Evolutionary conservation across 2,888 invertebrate genomes (phyloP).

Genomic region (Lysandra bellargus): DNA sequence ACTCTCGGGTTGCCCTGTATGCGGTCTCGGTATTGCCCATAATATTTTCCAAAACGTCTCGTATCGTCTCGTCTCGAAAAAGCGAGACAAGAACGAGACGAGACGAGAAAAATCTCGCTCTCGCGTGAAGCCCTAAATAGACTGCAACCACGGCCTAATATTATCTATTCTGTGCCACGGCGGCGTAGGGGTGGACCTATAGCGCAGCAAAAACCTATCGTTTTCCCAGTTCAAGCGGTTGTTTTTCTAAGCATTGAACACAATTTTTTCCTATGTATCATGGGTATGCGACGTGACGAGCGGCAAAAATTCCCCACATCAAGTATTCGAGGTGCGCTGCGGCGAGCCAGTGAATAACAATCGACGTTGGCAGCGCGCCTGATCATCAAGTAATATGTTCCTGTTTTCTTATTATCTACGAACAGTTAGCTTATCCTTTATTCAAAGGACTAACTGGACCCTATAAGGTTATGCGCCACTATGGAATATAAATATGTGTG

Average conservation of each 20-base stretch:
- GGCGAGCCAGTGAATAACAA: conserved; percentile 70
- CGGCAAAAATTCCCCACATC: conserved; percentile 73
- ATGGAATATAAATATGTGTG: conserved; percentile 11
- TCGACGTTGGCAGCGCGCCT: conserved; percentile 66
- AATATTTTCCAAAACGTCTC: no score
- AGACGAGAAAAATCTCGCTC: no score
- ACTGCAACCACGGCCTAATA: no score
- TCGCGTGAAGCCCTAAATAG: no score
- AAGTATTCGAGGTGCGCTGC: conserved; percentile 66
- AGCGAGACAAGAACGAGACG: no score
- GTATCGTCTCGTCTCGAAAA: no score
- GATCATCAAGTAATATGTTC: conserved; percentile 44
- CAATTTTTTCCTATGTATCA: neutral
- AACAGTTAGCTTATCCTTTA: conserved; percentile 29
- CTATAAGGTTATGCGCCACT: neutral
- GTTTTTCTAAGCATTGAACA: neutral
- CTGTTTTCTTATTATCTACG: conserved; percentile 31
- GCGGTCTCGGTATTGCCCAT: no score
- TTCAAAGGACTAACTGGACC: conserved; percentile 21
- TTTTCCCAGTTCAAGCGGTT: no score
- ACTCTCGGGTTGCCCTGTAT: no score
- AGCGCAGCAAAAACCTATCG: no score
- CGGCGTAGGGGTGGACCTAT: no score
- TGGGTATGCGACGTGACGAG: conserved; percentile 35
- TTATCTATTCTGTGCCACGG: no score